Evolutionary conservation across 2,888 invertebrate genomes (phyloP).

Genomic region (Gisinianus flammeolus): DNA sequence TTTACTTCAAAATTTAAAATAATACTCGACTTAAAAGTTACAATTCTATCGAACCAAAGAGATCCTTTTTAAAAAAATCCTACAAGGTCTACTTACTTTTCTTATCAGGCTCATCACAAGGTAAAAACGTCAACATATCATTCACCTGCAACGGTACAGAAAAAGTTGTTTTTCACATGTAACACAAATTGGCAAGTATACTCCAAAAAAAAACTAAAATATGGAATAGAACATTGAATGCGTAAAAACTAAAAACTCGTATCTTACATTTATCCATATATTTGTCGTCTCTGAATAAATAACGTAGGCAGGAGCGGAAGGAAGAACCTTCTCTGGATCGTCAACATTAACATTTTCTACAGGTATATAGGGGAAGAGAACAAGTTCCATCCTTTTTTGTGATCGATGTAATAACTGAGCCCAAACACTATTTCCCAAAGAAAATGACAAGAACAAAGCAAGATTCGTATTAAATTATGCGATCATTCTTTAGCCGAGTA

Average conservation of each 20-base stretch:
- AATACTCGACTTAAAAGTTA: no score
- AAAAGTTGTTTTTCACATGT: neutral
- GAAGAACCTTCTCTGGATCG: slow-evolving; percentile 16
- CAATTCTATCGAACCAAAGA: no score
- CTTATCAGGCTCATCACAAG: slow-evolving; percentile 64
- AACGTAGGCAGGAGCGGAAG: slow-evolving; percentile 66
- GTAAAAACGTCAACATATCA: slow-evolving; percentile 84
- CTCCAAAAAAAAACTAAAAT: no score
- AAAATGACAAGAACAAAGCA: slow-evolving; percentile 15
- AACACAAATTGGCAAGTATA: neutral
- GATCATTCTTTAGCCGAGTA: no score
- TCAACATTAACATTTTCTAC: neutral
- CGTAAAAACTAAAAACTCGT: no score
- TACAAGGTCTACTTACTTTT: no score
- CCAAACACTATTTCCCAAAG: slow-evolving; percentile 75
- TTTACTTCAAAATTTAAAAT: no score
- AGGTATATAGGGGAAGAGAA: slow-evolving; percentile 74
- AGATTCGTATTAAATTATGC: no score
- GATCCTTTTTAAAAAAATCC: no score
- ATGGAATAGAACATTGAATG: no score
- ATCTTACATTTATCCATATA: slow-evolving; percentile 87
- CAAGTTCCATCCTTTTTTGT: slow-evolving; percentile 83
- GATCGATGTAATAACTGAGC: slow-evolving; percentile 85
- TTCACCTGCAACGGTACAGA: slow-evolving; percentile 66
- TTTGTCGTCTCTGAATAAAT: slow-evolving; percentile 71